Percentiles rank a stretch among this genome's conserved stretches.
Evolutionary conservation across 2,113 vertebrate genomes (phyloP).

Genomic region (Pelodiscus sinensis): DNA sequence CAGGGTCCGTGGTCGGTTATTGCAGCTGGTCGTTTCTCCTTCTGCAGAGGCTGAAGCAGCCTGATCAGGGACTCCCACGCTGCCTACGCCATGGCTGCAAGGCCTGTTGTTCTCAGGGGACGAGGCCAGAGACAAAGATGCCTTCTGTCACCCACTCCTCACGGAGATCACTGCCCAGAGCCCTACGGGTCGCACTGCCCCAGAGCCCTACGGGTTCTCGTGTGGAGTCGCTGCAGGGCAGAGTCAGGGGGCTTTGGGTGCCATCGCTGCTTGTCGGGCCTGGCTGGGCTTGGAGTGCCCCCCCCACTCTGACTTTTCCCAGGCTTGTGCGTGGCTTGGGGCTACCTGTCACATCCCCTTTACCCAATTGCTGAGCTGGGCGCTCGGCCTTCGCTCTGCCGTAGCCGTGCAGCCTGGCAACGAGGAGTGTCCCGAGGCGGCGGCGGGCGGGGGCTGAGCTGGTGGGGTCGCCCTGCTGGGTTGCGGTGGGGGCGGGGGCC

Average conservation of each 20-base stretch:
- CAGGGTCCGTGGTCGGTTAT: slow-evolving; percentile 38
- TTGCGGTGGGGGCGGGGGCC: background rate
- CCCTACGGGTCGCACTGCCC: background rate
- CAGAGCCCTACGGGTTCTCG: background rate
- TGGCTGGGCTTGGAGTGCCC: no score
- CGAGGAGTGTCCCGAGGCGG: background rate
- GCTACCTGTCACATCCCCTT: background rate
- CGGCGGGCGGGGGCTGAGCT: background rate
- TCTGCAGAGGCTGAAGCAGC: slow-evolving; percentile 55
- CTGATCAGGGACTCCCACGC: slow-evolving; percentile 41
- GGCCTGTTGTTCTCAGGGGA: slow-evolving; percentile 52
- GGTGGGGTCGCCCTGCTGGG: slow-evolving; percentile 1
- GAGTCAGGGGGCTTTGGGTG: slow-evolving; percentile 4
- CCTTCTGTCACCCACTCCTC: slow-evolving; percentile 13
- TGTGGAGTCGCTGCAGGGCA: background rate
- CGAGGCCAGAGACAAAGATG: slow-evolving; percentile 45
- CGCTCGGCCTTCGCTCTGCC: background rate
- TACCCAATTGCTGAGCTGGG: background rate
- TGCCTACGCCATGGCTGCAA: slow-evolving; percentile 26
- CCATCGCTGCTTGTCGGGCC: accelerated
- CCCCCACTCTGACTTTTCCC: background rate
- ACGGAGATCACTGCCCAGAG: background rate
- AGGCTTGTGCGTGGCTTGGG: background rate
- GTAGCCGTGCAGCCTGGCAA: background rate
- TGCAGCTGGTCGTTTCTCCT: slow-evolving; percentile 58